A percentile compares a stretch with the other conserved stretches of the same genome.
Conservation (phyloP, 2,113 vertebrate species). For the Alouatta palliata region DNA sequence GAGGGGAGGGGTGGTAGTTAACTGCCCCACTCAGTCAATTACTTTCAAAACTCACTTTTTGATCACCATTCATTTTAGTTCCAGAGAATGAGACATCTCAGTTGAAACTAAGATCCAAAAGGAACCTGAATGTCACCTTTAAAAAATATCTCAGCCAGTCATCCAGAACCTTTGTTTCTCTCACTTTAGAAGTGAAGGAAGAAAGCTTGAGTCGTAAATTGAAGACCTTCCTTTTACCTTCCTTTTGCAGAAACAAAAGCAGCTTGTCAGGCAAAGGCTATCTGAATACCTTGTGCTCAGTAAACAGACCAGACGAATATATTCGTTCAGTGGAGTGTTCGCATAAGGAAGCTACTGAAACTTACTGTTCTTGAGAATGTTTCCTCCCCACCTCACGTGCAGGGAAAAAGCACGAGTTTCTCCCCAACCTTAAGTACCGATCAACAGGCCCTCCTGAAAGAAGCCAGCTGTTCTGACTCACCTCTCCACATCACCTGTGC, state of each 20-base stretch:
- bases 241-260: slow-evolving; percentile 13
- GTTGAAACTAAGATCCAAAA: not conserved
- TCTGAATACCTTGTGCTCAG: slow-evolving; percentile 23
- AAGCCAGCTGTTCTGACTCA: not conserved
- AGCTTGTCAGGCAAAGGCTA: not conserved
- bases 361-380: not conserved
- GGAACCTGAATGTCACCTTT: not conserved
- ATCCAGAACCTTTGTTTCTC: not conserved
- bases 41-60: not conserved
- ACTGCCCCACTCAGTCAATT: not conserved
- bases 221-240: not conserved
- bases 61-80: not conserved
- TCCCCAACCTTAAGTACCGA: not conserved
- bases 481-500: not conserved
- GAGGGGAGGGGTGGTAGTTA: not conserved
- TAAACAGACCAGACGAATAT: slow-evolving; percentile 41
- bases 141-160: not conserved
- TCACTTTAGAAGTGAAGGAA: slow-evolving; percentile 4
- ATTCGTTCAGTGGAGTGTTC: slow-evolving; percentile 50
- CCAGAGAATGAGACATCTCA: not conserved
- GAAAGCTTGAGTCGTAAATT: not conserved
- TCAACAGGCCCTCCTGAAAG: not conserved
- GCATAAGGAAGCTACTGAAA: slow-evolving; percentile 63
- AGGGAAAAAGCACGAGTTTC: not conserved
- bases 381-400: slow-evolving; percentile 38